Evolutionary conservation across 2,113 vertebrate species (phyloP).

Genomic region (Barnardius zonarius): DNA sequence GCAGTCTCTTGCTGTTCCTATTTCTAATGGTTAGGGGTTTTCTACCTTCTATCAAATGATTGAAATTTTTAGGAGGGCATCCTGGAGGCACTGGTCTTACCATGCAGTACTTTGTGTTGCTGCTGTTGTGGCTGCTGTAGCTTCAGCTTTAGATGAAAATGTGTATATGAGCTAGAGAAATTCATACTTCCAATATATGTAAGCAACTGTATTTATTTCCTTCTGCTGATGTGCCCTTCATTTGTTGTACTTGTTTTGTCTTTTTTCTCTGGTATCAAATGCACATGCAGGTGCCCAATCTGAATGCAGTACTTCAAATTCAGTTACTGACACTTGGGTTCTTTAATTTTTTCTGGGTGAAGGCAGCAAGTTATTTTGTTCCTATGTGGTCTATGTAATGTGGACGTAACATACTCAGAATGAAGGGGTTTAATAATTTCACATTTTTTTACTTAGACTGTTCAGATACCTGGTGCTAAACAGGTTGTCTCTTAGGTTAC

Average conservation of each 20-base stretch:
- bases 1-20: neutral
- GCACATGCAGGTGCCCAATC: neutral
- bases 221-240: neutral
- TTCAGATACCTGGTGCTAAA: neutral
- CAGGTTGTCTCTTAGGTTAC: neutral
- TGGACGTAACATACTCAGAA: neutral
- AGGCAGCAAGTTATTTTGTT: neutral
- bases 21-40: neutral
- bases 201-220: neutral
- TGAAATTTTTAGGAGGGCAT: neutral
- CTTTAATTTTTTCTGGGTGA: neutral
- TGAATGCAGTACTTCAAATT: neutral
- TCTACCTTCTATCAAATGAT: neutral
- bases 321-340: neutral
- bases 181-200: neutral
- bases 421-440: neutral
- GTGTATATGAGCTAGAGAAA: neutral
- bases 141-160: neutral
- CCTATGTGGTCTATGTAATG: neutral
- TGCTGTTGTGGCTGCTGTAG: neutral
- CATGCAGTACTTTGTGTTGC: neutral
- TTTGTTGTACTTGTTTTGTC: neutral
- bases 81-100: neutral
- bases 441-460: neutral
- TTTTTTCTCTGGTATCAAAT: neutral